Evolutionary conservation across 1,140 invertebrate species (phyloP), one percentile per base, ranked within the genome.

Genomic region (Mya arenaria): DNA sequence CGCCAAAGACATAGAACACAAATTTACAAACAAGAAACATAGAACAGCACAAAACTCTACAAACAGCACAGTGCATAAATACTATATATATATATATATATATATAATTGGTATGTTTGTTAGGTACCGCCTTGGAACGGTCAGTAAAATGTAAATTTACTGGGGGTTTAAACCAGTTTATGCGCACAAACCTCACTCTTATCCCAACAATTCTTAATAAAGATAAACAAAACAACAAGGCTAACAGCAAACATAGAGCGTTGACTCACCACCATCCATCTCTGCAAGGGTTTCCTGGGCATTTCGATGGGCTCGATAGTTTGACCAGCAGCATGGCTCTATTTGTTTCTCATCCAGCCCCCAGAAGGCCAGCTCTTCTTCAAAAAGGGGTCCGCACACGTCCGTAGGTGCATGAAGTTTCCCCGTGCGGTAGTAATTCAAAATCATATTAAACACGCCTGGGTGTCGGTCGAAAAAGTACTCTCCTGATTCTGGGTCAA

Each of bases 381-480:
- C 91, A 79, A 92, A 92, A 8, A 91, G 83, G 0, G 92, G 92
- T 23, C 92, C 91, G 83, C 92, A 93, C 0, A 92, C 90, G 81
- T 93, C 90, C 34, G 86, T 90, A 3, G 92, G 91, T 6, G 88
- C 88, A 77, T 93, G 91, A 1, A 92, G 84, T 41, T 90, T 91
- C n/a, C 88, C 92, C 32, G 90, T 93, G 23, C 92, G 83, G 75
- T 93, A 93, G 83, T 92, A 93, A 75, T 93, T 92, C 39, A 93
- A 69, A 30, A 93, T 92, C 90, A 91, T 92, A 69, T 87, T 88
- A 81, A 93, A 93, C 32, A 92, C 87, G 1, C 90, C 91, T 6
- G 92, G 91, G 78, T 93, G 92, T 48, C 92, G 83, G 79, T 93
- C 92, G 81, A 93, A 93, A 83, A 92, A 93, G 73, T 88, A 93